Base-by-base conservation (phyloP, 1,140 invertebrate species). In the Panagrolaimus sp. region DNA sequence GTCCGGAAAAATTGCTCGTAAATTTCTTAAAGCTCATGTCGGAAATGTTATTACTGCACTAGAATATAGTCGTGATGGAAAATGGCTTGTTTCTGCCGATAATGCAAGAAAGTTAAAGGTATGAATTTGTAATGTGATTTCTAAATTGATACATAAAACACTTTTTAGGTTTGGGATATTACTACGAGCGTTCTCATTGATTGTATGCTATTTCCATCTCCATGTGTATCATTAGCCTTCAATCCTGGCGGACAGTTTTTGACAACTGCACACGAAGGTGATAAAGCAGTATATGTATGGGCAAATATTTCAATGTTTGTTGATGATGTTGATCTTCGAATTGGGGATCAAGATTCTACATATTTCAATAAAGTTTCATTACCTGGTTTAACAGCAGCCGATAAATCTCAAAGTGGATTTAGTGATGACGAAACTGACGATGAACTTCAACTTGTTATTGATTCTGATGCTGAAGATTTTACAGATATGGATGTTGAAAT, bases 261-360 rank as follows among this genome's bases (percentile, higher is more conserved):
- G 43, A 92, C 90, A 1, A 96, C 93, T 1, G 88, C 89, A 0
- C 94, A 98, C 82, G 88, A 91, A 1, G 90, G 91, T 71, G 88
- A 93, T 80, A 80, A 95, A 28, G 94, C 94, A 0, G 88, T 99
- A 44, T 95, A 91, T 80, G 84, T 98, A 10, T 99, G 95, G 95
- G 89, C 90, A 0, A 98, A 98, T 84, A 89, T 88, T 73, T 90
- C 90, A 0, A 82, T 97, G 0, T 97, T 91, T 47, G 48, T 43
- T 78, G 86, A 88, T 32, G 89, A 90, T 78, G 85, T 96, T 4
- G 89, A 90, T 24, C 84, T 96, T 3, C 88, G 88, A 78, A 89
- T 91, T 0, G 86, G 96, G 21, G 87, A 86, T 9, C 78, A 84
- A 0, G 83, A 86, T 90, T 26, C 86, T 87, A 3, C 28, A 65